Evolutionary conservation across 1,140 invertebrate genomes (phyloP).

Genomic region (Heliconius himera): DNA sequence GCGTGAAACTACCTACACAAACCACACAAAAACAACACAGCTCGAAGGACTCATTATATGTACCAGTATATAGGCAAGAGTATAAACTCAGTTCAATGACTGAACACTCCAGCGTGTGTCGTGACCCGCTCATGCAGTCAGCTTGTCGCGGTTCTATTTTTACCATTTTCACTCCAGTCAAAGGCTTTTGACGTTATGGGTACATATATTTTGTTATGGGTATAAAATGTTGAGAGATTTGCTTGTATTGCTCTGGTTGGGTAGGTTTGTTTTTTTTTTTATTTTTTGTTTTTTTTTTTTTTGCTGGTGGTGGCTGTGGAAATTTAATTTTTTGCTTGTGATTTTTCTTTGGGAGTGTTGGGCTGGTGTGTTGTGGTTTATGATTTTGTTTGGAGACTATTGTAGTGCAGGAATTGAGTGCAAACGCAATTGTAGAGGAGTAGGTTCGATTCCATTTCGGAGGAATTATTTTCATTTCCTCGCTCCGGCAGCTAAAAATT

Average conservation of each 20-base stretch:
- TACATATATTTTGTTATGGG: neutral
- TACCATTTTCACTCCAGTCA: conserved; percentile 36
- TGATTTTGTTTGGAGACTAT: too few relatives aligned
- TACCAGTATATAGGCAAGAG: neutral
- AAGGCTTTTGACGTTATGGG: conserved; percentile 26
- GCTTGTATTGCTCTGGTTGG: neutral
- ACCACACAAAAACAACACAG: neutral
- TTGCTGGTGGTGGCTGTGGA: too few relatives aligned
- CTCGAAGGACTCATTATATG: conserved; percentile 24
- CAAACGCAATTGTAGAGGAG: too few relatives aligned
- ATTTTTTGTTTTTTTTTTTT: too few relatives aligned
- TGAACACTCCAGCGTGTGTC: conserved; percentile 19
- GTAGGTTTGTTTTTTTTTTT: too few relatives aligned
- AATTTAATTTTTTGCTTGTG: too few relatives aligned
- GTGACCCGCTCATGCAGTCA: conserved; percentile 39
- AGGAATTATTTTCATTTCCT: too few relatives aligned
- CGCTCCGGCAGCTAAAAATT: too few relatives aligned
- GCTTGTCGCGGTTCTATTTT: conserved; percentile 38
- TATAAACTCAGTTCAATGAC: conserved; percentile 30
- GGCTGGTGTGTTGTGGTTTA: too few relatives aligned
- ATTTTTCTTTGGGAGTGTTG: too few relatives aligned
- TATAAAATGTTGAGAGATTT: neutral
- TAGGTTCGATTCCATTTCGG: too few relatives aligned
- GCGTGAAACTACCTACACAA: neutral
- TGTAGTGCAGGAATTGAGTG: too few relatives aligned